Conservation (phyloP, 2,113 vertebrate species). For the Melozone crissalis region DNA sequence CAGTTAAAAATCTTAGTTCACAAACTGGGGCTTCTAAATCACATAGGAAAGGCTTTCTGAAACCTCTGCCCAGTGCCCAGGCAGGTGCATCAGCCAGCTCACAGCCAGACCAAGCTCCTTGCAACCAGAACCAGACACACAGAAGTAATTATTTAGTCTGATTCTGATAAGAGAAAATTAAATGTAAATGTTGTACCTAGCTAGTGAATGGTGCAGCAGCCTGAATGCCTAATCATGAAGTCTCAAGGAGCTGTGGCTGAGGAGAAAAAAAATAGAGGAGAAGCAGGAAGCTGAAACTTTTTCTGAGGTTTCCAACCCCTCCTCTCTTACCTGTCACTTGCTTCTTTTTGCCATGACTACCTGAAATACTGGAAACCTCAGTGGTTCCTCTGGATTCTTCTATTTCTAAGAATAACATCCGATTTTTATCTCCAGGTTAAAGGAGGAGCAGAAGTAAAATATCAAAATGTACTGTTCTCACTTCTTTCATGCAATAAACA, state of each 20-base stretch:
- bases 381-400: neutral
- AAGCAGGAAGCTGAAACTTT: neutral
- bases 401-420: neutral
- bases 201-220: neutral
- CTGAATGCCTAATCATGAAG: neutral
- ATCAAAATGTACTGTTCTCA: neutral
- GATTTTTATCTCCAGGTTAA: neutral
- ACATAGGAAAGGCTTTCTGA: neutral
- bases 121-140: neutral
- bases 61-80: neutral
- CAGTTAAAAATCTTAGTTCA: neutral
- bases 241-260: neutral
- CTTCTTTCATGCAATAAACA: neutral
- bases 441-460: neutral
- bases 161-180: slow-evolving; percentile 11
- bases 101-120: neutral
- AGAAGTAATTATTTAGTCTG: neutral
- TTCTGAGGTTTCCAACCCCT: neutral
- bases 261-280: too few relatives aligned
- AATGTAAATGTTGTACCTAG: neutral
- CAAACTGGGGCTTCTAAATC: neutral
- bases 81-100: neutral
- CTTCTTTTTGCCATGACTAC: neutral
- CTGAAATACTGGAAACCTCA: neutral
- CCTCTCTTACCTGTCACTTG: neutral